Evolutionary conservation across 2,113 vertebrate species (phyloP).

Genomic region (Odontesthes bonariensis): DNA sequence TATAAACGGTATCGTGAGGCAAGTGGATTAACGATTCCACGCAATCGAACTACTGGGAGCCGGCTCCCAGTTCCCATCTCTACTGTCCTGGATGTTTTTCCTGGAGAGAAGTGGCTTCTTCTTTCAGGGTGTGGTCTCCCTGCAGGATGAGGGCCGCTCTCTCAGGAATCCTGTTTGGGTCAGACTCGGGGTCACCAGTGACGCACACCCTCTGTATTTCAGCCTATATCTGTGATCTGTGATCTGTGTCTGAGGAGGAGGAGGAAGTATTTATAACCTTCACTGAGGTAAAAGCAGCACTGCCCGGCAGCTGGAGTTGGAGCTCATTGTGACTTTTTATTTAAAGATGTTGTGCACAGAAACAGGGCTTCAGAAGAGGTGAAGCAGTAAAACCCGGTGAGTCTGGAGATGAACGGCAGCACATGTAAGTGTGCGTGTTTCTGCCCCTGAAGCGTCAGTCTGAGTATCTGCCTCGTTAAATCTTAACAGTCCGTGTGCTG

Average conservation of each 20-base stretch:
- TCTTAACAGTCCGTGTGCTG: constrained; percentile 30
- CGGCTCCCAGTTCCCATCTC: too few relatives aligned
- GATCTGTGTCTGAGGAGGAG: background rate
- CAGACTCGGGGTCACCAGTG: constrained; percentile 49
- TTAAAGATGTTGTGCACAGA: too few relatives aligned
- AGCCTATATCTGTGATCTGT: background rate
- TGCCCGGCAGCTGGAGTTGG: too few relatives aligned
- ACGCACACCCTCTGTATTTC: constrained; percentile 15
- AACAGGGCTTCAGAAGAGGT: background rate
- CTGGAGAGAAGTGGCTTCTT: too few relatives aligned
- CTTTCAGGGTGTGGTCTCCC: too few relatives aligned
- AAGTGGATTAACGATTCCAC: too few relatives aligned
- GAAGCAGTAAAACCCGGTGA: background rate
- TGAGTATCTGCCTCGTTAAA: constrained; percentile 62
- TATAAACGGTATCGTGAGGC: too few relatives aligned
- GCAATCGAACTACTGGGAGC: too few relatives aligned
- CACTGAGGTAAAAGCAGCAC: too few relatives aligned
- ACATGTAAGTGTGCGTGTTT: constrained; percentile 21
- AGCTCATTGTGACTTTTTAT: too few relatives aligned
- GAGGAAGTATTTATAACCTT: background rate
- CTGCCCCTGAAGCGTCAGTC: constrained; percentile 52
- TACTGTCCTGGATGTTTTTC: too few relatives aligned
- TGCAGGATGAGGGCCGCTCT: constrained; percentile 61
- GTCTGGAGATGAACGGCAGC: background rate
- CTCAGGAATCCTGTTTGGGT: constrained; percentile 61